Evolutionary conservation across 2,797 vertebrate genomes (phyloP).

Genomic region (Smutsia gigantea): DNA sequence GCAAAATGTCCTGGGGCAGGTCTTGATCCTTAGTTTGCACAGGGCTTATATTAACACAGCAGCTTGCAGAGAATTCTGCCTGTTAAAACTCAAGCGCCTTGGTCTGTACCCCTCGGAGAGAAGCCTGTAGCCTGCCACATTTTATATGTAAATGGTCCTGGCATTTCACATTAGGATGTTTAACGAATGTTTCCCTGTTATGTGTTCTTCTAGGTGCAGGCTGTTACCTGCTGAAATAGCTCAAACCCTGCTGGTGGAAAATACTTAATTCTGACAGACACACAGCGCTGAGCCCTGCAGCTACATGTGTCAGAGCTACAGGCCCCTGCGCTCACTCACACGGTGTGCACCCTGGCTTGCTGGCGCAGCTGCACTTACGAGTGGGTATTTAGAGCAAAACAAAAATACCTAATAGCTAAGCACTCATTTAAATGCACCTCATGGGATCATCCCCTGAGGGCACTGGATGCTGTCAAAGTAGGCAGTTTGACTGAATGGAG

Average conservation of each 20-base stretch:
- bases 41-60: neutral
- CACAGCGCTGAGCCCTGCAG: neutral
- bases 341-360: rapidly evolving
- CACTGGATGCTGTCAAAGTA: neutral
- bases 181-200: neutral
- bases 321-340: neutral
- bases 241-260: neutral
- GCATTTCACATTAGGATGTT: neutral
- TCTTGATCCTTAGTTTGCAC: neutral
- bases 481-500: neutral
- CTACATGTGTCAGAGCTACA: neutral
- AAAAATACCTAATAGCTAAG: neutral
- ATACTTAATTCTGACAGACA: neutral
- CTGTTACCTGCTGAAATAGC: slow-evolving; percentile 26
- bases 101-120: neutral
- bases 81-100: rapidly evolving
- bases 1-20: neutral
- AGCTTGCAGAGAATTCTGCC: neutral
- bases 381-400: neutral
- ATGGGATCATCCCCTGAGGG: neutral
- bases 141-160: neutral
- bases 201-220: neutral
- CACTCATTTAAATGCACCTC: neutral
- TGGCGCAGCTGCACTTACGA: neutral
- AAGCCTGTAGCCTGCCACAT: neutral